Evolutionary conservation across 2,797 vertebrate genomes (phyloP).

Genomic region (Macroramphosus scolopax): DNA sequence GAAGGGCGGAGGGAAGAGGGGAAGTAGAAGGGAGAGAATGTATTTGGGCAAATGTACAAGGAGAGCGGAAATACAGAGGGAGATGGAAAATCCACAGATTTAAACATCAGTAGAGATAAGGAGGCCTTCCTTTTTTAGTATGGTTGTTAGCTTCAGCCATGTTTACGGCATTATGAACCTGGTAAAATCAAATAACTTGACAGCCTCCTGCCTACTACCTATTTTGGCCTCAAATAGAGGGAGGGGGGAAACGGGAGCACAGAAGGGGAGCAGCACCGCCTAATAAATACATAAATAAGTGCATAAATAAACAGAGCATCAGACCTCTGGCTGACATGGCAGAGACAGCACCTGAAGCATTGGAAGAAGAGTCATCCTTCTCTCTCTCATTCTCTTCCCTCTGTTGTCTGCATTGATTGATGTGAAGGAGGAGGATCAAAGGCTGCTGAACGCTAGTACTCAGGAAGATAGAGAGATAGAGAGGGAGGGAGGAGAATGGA

Average conservation of each 20-base stretch:
- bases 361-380: conserved; percentile 57
- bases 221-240: conserved; percentile 30
- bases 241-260: conserved; percentile 13
- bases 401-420: conserved; percentile 70
- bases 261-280: conserved; percentile 34
- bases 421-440: conserved; percentile 72
- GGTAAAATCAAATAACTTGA: conserved; percentile 68
- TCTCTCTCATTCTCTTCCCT: conserved; percentile 45
- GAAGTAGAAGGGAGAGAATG: conserved; percentile 12
- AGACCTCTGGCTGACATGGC: conserved; percentile 62
- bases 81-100: conserved; percentile 26
- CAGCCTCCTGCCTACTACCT: conserved; percentile 46
- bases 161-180: conserved; percentile 53
- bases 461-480: conserved; percentile 64
- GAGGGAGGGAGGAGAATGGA: conserved; percentile 34
- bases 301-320: conserved; percentile 72
- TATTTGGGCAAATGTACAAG: conserved; percentile 16
- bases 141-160: conserved; percentile 35
- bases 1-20: conserved; percentile 10
- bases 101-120: conserved; percentile 29
- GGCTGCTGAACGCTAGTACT: conserved; percentile 61
- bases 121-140: conserved; percentile 26
- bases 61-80: conserved; percentile 17
- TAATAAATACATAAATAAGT: conserved; percentile 77
- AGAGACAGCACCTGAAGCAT: conserved; percentile 71